Percentiles rank a stretch among this genome's conserved stretches.
phyloP scores from a whole-genome alignment of 2,888 invertebrate genomes.

The Coelogynopora nodosa region DNA sequence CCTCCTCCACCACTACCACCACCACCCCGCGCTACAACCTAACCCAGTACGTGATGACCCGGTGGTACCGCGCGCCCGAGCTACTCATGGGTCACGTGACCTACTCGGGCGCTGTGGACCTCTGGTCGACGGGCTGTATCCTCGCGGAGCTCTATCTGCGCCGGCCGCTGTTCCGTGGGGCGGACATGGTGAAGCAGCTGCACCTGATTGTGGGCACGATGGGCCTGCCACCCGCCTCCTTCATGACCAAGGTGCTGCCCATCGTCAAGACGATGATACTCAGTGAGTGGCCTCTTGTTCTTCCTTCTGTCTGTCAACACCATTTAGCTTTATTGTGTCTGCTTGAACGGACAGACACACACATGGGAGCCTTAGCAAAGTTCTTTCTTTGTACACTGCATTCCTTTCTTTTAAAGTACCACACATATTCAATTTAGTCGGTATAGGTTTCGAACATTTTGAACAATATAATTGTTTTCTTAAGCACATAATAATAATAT shows the following conservation, averaged over 20 bases:
- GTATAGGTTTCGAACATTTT: too few relatives aligned
- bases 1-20: background rate
- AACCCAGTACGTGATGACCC: conserved; percentile 31
- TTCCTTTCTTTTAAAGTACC: too few relatives aligned
- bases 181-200: conserved; percentile 13
- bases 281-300: background rate
- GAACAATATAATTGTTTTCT: too few relatives aligned
- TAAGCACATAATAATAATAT: too few relatives aligned
- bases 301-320: background rate
- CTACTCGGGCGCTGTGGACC: background rate
- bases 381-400: too few relatives aligned
- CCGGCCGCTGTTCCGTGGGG: conserved; percentile 19
- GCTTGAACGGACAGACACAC: too few relatives aligned
- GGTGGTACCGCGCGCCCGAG: conserved; percentile 35
- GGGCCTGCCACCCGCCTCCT: background rate
- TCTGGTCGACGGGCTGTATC: conserved; percentile 27
- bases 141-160: conserved; percentile 27
- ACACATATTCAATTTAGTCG: too few relatives aligned
- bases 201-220: background rate
- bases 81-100: conserved; percentile 26
- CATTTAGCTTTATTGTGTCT: too few relatives aligned
- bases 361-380: too few relatives aligned
- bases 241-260: background rate
- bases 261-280: conserved; percentile 9
- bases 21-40: too few relatives aligned